Conservation (phyloP, 2,888 invertebrate genomes). For the Epinotia bilunana region DNA sequence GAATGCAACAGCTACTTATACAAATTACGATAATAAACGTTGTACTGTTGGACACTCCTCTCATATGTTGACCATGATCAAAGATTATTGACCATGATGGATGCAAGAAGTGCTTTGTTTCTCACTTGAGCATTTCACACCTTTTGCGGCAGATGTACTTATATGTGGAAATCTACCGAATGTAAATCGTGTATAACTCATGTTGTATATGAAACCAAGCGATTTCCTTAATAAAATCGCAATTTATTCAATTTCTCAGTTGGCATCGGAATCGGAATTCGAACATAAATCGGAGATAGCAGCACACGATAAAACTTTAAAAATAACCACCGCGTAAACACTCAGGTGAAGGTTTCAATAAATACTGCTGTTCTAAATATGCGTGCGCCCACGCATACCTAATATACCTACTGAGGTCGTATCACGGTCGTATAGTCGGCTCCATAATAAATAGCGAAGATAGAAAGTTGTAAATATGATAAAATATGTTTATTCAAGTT, state of each 20-base stretch:
- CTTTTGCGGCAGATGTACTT: no score
- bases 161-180: not conserved
- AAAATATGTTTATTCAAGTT: not conserved
- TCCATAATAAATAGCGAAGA: not conserved
- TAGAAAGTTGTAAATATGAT: not conserved
- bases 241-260: slow-evolving; percentile 4
- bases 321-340: slow-evolving; percentile 36
- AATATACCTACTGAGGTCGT: no score
- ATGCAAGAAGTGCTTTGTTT: no score
- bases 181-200: no score
- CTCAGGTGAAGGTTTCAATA: slow-evolving; percentile 42
- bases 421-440: not conserved
- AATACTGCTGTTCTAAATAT: slow-evolving; percentile 25
- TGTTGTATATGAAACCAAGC: not conserved
- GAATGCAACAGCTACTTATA: no score
- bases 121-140: no score
- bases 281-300: not conserved
- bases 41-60: no score
- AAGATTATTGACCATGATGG: no score
- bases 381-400: slow-evolving; percentile 15
- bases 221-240: not conserved
- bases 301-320: slow-evolving; percentile 30
- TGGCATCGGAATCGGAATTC: slow-evolving; percentile 10
- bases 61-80: no score
- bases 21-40: no score